phyloP scores from a whole-genome alignment of 2,113 vertebrate species.

The Gracilinanus agilis region DNA sequence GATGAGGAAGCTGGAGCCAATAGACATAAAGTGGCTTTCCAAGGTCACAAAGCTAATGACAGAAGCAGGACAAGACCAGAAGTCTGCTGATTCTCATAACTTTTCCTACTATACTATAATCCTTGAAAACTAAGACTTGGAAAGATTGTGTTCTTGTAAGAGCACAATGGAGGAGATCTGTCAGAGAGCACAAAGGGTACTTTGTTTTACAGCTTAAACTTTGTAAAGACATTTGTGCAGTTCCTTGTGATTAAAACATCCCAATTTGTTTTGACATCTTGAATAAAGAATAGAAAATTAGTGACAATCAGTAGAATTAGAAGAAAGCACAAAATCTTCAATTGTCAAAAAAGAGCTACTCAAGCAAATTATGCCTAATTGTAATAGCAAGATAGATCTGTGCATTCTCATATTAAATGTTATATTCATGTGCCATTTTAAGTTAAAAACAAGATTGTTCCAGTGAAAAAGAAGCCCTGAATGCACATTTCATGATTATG shows the following conservation, averaged over 20 bases:
- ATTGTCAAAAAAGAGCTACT: slow-evolving; percentile 49
- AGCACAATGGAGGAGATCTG: not conserved
- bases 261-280: slow-evolving; percentile 52
- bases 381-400: not conserved
- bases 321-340: slow-evolving; percentile 39
- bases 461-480: not conserved
- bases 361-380: slow-evolving; percentile 41
- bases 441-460: slow-evolving; percentile 24
- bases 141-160: not conserved
- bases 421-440: slow-evolving; percentile 14
- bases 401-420: slow-evolving; percentile 47
- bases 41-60: not conserved
- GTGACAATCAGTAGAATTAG: slow-evolving; percentile 16
- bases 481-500: not conserved
- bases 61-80: not conserved
- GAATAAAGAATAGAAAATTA: slow-evolving; percentile 41
- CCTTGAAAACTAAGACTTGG: not conserved
- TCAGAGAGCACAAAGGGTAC: slow-evolving; percentile 41
- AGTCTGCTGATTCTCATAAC: not conserved
- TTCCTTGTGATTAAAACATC: slow-evolving; percentile 53
- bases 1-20: not conserved
- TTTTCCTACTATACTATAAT: not conserved
- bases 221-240: slow-evolving; percentile 49
- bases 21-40: not conserved
- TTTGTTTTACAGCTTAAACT: slow-evolving; percentile 51